These are phyloP conservation scores for Melinaea menophilus DNA, from an alignment of 2,888 invertebrate genomes.

Conservation along the genomic window DNA sequence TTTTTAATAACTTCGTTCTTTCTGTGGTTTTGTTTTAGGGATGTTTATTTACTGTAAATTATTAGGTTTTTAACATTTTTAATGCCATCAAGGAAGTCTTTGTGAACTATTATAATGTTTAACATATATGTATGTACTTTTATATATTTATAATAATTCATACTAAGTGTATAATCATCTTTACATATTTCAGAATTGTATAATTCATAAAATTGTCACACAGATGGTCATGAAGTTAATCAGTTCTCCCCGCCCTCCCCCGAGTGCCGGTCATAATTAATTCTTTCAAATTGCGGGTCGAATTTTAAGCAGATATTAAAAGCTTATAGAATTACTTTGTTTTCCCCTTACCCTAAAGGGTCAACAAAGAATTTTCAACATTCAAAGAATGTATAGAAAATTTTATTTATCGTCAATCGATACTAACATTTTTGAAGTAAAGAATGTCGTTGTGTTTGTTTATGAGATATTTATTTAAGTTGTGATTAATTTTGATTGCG, in stretches of 20 bases:
- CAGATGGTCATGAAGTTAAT: constrained; percentile 12
- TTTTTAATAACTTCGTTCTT: too few relatives aligned
- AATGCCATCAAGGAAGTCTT: too few relatives aligned
- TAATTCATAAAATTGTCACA: neutral
- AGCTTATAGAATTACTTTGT: constrained; percentile 16
- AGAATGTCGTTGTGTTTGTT: too few relatives aligned
- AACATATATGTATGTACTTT: too few relatives aligned
- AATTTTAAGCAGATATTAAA: constrained; percentile 18
- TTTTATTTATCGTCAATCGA: neutral
- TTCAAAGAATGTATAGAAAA: neutral
- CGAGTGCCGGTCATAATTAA: constrained; percentile 14
- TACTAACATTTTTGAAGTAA: too few relatives aligned
- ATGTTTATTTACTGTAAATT: too few relatives aligned
- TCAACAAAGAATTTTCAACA: neutral
- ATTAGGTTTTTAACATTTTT: too few relatives aligned
- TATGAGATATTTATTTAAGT: too few relatives aligned
- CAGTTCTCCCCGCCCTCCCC: neutral
- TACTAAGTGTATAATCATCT: neutral
- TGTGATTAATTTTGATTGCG: too few relatives aligned
- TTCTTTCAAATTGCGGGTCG: constrained; percentile 16
- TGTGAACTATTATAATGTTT: too few relatives aligned
- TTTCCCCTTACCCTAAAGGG: neutral
- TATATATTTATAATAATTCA: too few relatives aligned
- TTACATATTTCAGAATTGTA: neutral
- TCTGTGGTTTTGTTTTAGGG: too few relatives aligned